Conservation (phyloP, 2,113 vertebrate species). For the Falcunculus frontatus region DNA sequence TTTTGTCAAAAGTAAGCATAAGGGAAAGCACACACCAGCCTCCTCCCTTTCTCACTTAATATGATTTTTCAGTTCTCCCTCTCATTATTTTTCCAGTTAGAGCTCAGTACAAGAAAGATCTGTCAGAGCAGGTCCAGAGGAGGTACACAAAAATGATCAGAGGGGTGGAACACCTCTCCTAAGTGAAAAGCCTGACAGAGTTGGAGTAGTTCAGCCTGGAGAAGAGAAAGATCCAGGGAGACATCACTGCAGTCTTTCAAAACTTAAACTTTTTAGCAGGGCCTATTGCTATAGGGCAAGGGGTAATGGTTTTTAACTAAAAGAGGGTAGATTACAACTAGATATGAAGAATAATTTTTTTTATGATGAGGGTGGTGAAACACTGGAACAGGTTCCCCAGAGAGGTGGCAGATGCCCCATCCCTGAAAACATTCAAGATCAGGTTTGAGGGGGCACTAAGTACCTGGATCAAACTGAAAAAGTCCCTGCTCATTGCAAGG, state of each 20-base stretch:
- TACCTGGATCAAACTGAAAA: background rate
- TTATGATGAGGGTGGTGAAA: background rate
- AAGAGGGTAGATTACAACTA: background rate
- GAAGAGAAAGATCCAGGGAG: background rate
- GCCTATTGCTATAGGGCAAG: background rate
- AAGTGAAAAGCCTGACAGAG: background rate
- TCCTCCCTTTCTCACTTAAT: background rate
- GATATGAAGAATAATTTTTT: background rate
- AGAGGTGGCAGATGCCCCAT: too few species aligned
- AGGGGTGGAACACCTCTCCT: background rate
- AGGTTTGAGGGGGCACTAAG: background rate
- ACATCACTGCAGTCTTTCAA: background rate
- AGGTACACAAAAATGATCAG: background rate
- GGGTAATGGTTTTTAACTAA: background rate
- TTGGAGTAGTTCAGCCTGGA: background rate
- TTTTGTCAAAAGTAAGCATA: background rate
- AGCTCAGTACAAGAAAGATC: background rate
- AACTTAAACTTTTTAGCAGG: background rate
- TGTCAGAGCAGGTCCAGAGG: background rate
- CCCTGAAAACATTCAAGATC: background rate
- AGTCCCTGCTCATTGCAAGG: background rate
- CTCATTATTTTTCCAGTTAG: background rate
- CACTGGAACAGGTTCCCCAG: background rate
- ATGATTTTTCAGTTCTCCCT: rapidly evolving
- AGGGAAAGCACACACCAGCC: too few species aligned